These are phyloP conservation scores for Chironomus striatipennis DNA, from an alignment of 1,140 invertebrate genomes.

Conservation along the genomic window DNA sequence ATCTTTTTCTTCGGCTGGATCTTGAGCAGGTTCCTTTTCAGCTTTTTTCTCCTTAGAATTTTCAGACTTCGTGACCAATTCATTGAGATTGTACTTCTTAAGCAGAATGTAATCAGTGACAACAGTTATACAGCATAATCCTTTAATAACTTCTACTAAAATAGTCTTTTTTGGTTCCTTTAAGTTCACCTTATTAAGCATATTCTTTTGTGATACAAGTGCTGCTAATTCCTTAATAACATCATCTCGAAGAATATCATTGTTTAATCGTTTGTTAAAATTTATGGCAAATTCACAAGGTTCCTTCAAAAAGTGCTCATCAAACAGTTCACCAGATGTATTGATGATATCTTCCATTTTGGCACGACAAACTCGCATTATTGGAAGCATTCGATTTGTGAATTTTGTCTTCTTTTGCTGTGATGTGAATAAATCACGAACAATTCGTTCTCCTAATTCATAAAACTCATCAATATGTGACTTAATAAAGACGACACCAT, in stretches of 20 bases:
- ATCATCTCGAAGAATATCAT: slow-evolving; percentile 55
- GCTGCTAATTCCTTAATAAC: slow-evolving; percentile 62
- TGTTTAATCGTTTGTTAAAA: slow-evolving; percentile 74
- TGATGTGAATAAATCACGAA: slow-evolving; percentile 59
- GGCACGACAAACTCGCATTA: slow-evolving; percentile 71
- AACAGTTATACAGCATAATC: slow-evolving; percentile 54
- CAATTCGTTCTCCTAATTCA: slow-evolving; percentile 56
- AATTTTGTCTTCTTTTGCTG: slow-evolving; percentile 61
- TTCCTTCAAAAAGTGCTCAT: slow-evolving; percentile 63
- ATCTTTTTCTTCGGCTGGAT: too few species aligned
- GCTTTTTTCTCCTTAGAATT: slow-evolving; percentile 22
- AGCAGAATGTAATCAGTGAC: slow-evolving; percentile 55
- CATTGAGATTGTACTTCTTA: slow-evolving; percentile 59
- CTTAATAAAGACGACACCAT: slow-evolving; percentile 76
- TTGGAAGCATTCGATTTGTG: slow-evolving; percentile 68
- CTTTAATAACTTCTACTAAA: slow-evolving; percentile 67
- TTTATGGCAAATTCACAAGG: slow-evolving; percentile 66
- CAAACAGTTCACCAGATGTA: slow-evolving; percentile 56
- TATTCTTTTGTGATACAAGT: slow-evolving; percentile 55
- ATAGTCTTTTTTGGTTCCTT: slow-evolving; percentile 65
- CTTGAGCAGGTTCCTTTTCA: neutral
- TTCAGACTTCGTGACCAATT: slow-evolving; percentile 30
- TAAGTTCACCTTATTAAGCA: slow-evolving; percentile 65
- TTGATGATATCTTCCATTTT: slow-evolving; percentile 61
- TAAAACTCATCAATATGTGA: slow-evolving; percentile 64